Evolutionary conservation across 1,140 invertebrate species (phyloP), one percentile per base, ranked within the genome.

Genomic region (Metaphire vulgaris): DNA sequence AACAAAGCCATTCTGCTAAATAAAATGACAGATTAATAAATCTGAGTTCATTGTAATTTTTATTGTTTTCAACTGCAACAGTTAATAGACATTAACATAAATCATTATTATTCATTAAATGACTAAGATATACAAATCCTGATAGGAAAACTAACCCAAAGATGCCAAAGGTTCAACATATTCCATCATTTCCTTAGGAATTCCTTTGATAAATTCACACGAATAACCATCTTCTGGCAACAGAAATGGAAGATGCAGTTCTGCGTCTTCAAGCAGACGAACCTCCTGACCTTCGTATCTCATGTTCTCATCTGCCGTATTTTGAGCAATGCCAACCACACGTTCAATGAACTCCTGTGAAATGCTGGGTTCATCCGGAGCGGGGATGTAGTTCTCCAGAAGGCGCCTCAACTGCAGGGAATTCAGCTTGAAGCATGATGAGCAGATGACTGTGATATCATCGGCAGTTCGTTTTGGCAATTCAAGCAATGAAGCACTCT

Each of bases 191-290:
- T 94, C 95, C n/a, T 92, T 91, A 28, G 96, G 96, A 68, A 97
- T 91, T 34, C 95, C 95, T 72, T 92, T 88, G 68, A 96, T 93
- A 64, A 97, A 93, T 87, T 99, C 96, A 86, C 95, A 96, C 82
- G 95, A 96, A 87, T 98, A 99, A 21, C 97, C 97, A 88, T 99
- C 97, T 83, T 97, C 95, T 0, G 97, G 97, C 16, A 99, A 88
- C 2, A 99, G 87, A 74, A 99, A 92, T 1, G 94, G 94, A n/a
- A 98, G 87, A 80, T 93, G 92, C 26, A 99, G 89, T 21, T 56
- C 41, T 21, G 41, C 6, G 21, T 56, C 41, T 56, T 56, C 41
- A 6, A 56, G 6, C 41, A 56, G 41, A 6, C 88, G 85, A 34
- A 96, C 91, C 85, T 95, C 92, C 21, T 93, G 89, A 0, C 95